Evolutionary conservation across 2,888 invertebrate species (phyloP), one percentile per base, ranked within the genome.

Genomic region (Lithophane semibrunnea): DNA sequence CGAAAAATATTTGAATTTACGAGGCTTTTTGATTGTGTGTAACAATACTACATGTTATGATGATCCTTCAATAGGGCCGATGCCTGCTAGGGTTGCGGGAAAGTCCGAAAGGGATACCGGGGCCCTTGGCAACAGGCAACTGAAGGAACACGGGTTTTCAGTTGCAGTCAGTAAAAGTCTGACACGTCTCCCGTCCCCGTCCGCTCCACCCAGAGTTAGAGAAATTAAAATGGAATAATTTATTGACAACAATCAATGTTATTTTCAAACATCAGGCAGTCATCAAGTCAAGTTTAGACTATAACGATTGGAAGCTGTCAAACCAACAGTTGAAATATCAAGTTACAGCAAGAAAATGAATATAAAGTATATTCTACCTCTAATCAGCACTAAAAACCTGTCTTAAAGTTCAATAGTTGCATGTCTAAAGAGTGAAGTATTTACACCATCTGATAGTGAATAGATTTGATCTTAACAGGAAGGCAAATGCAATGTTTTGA

Each of bases 391-490:
- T 49, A n/a, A 58, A 44, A 52, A 77, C 60, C 24, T 12, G 60
- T 78, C 1, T 21, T 68, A 61, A 77, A 77, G 52, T 67, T 37
- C 44, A 61, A 21, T 64, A 54, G 52, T 68, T 56, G 65, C 60
- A 61, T 37, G 24, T 60, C 21, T 4, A 70, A 67, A 37, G 44
- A 66, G n/a, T 69, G 29, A 65, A 79, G 21, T 58, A 66, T 67
- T 67, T 24, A n/a, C 56, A 52, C 24, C 24, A 58, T 81, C 70
- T 24, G 44, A 70, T 75, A 74, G 24, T 18, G 29, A 42, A 63
- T 18, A 52, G 63, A 74, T 71, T 82, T n/a, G 4, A 78, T 78
- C 63, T 72, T n/a, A 44, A 77, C 29, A 24, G 24, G 44, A 67
- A 68, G 21, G 29, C 7, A 65, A 75, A 65, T 37, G 18, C 29